Base-by-base conservation (phyloP, 2,888 invertebrate genomes). In the Pardosa pseudoannulata region DNA sequence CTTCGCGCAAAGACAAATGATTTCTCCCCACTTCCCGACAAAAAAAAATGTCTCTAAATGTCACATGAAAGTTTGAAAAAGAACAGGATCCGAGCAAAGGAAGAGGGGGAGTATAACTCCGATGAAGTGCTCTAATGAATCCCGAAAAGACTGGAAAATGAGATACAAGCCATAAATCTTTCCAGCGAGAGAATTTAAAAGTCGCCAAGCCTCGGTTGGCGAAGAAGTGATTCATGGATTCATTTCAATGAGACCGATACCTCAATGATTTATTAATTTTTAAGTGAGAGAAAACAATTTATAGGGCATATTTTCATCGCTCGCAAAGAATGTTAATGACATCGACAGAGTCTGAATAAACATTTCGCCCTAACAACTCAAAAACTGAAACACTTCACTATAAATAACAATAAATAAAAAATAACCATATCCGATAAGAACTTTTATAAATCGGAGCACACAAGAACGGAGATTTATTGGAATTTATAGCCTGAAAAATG, bases 121-220 rank as follows among this genome's bases (percentile, higher is more conserved):
- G 23, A 56, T 23, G 56, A 56, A 23, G 23, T 16, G 0, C 56
- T 16, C 56, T 56, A 56, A 56, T 56, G 56, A 56, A 56, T 56
- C 23, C 23, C 56, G 56, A 23, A 56, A 56, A 56, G 56, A 23
- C 5, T 6, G 0, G 23, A 56, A 23, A 56, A 56, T 23, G 56
- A 56, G 56, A 23, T 11, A 23, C 56, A 56, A 56, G 23, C 56
- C 56, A 56, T 56, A 56, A 56, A 56, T 56, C 56, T 56, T 56
- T 11, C 56, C 19, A 46, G 16, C 13, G 19, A n/a, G n/a, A n/a
- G n/a, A n/a, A n/a, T n/a, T n/a, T n/a, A 36, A 36, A 46, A 46
- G 41, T 46, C 16, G 1, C n/a, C n/a, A n/a, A n/a, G n/a, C n/a
- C 13, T 46, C 16, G 6, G 41, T 9, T 16, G 41, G 16, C 13